Conservation (phyloP, 2,888 invertebrate species). For the Amiota mariae region DNA sequence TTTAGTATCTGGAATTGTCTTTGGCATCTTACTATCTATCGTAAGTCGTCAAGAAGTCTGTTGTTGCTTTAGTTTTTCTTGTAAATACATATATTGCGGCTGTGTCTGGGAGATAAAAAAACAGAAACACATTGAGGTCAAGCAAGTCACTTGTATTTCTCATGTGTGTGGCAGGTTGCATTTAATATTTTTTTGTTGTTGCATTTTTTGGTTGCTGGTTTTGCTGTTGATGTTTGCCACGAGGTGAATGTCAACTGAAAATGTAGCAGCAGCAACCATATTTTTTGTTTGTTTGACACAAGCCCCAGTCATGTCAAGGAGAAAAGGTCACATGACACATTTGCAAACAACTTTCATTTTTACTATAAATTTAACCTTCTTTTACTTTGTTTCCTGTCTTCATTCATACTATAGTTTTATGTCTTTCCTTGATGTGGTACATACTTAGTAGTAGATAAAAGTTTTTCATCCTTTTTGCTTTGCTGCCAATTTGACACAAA, state of each 20-base stretch:
- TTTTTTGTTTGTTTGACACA: constrained; percentile 6
- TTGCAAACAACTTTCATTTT: not conserved
- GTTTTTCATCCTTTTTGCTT: not conserved
- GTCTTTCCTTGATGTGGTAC: not conserved
- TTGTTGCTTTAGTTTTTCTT: not conserved
- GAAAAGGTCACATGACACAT: constrained; percentile 23
- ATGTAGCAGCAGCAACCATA: not conserved
- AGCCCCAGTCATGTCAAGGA: not conserved
- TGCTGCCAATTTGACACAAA: constrained; percentile 5
- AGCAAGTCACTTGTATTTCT: constrained; percentile 35
- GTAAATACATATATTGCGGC: constrained; percentile 4
- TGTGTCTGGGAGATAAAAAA: not conserved
- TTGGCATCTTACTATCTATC: too few relatives aligned
- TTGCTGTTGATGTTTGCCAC: constrained; percentile 26
- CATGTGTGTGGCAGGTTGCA: constrained; percentile 21
- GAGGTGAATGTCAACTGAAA: constrained; percentile 28
- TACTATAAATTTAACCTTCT: not conserved
- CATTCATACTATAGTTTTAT: not conserved
- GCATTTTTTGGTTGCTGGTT: constrained; percentile 33
- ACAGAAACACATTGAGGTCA: constrained; percentile 50
- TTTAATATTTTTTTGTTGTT: constrained; percentile 28
- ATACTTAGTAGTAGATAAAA: not conserved
- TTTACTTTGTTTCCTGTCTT: not conserved
- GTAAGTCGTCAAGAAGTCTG: not conserved
- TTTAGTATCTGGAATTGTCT: too few relatives aligned